Percentiles rank a stretch among this genome's conserved stretches.
Conservation (phyloP, 2,113 vertebrate species). For the Maylandia zebra region DNA sequence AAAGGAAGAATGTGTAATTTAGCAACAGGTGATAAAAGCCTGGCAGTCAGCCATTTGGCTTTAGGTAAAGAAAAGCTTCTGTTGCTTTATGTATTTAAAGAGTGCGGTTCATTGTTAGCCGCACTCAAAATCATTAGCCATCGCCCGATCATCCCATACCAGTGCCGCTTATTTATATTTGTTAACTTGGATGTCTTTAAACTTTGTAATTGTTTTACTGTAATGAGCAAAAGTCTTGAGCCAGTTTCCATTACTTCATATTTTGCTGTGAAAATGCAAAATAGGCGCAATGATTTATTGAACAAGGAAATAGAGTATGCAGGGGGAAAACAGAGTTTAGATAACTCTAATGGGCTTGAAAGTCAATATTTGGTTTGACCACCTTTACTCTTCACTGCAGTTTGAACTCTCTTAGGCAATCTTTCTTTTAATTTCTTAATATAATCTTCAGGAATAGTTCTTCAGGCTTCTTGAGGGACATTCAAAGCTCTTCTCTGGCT, state of each 20-base stretch:
- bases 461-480: background rate
- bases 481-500: background rate
- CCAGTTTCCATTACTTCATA: background rate
- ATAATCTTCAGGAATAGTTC: background rate
- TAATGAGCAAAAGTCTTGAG: background rate
- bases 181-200: background rate
- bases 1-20: slow-evolving; percentile 44
- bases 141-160: background rate
- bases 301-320: background rate
- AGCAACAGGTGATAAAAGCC: slow-evolving; percentile 37
- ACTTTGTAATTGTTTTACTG: background rate
- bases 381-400: background rate
- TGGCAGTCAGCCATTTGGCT: slow-evolving; percentile 16
- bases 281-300: background rate
- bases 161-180: background rate
- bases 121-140: background rate
- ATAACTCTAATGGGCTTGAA: background rate
- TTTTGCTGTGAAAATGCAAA: rapidly evolving
- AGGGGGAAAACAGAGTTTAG: background rate
- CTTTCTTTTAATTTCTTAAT: background rate
- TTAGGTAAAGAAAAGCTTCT: slow-evolving; percentile 14
- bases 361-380: background rate
- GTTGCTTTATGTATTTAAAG: slow-evolving; percentile 43
- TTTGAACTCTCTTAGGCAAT: rapidly evolving
- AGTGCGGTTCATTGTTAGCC: slow-evolving; percentile 16